phyloP scores from a whole-genome alignment of 1,140 invertebrate genomes.

The Panagrolaimus sp. region DNA sequence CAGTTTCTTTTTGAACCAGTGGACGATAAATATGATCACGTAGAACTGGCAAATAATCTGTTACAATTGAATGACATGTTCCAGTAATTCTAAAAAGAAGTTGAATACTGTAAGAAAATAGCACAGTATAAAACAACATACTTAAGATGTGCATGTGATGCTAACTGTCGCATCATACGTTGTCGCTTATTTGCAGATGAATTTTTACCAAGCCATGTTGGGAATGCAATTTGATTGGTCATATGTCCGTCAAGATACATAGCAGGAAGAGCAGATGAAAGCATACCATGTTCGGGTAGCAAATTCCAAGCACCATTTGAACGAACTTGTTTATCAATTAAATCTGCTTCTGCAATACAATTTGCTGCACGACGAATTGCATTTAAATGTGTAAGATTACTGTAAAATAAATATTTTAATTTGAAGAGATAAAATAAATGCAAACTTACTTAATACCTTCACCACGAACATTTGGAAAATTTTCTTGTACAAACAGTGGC shows the following conservation, averaged over 20 bases:
- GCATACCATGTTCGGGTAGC: constrained; percentile 83
- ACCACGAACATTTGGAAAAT: constrained; percentile 69
- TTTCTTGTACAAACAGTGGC: constrained; percentile 94
- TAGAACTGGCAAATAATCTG: constrained; percentile 43
- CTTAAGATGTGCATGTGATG: constrained; percentile 73
- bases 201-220: constrained; percentile 89
- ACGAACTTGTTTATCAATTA: constrained; percentile 76
- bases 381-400: constrained; percentile 63
- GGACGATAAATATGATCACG: constrained; percentile 59
- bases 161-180: constrained; percentile 74
- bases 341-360: constrained; percentile 76
- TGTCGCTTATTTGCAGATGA: constrained; percentile 75
- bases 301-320: constrained; percentile 75
- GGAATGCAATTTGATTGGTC: constrained; percentile 76
- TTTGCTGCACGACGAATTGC: constrained; percentile 74
- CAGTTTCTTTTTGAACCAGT: constrained; percentile 66
- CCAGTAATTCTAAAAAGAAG: constrained; percentile 45
- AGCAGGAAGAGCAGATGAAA: constrained; percentile 81
- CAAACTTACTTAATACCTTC: constrained; percentile 26
- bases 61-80: constrained; percentile 34
- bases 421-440: neutral
- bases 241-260: constrained; percentile 74
- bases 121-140: constrained; percentile 60
- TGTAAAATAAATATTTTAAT: constrained; percentile 40
- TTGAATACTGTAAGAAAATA: neutral